phyloP scores from a whole-genome alignment of 2,113 vertebrate species.

The Hyperopisus bebe region DNA sequence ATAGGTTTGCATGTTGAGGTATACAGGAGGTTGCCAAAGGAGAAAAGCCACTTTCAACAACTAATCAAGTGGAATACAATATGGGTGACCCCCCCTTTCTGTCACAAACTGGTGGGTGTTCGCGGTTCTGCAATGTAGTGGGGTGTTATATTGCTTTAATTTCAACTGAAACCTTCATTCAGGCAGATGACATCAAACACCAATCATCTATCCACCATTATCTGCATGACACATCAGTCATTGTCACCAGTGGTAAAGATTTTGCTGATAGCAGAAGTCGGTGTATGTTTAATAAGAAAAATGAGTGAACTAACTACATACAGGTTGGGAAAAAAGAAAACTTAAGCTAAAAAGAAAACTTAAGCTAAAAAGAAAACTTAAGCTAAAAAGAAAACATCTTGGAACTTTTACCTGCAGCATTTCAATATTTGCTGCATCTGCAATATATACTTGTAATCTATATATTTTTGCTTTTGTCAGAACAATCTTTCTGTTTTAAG shows the following conservation, averaged over 20 bases:
- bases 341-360: not conserved
- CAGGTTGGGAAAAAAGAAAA: not conserved
- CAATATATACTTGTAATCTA: not conserved
- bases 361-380: no score
- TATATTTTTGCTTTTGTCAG: not conserved
- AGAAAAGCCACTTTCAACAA: no score
- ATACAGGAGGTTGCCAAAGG: no score
- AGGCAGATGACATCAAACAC: not conserved
- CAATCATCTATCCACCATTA: not conserved
- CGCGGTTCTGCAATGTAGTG: not conserved
- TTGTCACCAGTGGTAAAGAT: not conserved
- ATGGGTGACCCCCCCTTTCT: no score
- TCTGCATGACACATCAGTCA: not conserved
- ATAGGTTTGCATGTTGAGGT: no score
- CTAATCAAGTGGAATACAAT: no score
- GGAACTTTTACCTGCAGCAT: not conserved
- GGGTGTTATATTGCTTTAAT: not conserved
- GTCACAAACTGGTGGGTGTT: no score
- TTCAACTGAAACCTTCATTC: not conserved
- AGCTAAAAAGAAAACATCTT: not conserved
- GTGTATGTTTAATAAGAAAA: not conserved
- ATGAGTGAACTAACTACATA: not conserved
- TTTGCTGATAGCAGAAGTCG: not conserved
- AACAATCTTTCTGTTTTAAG: not conserved
- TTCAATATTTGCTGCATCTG: not conserved